These are phyloP conservation scores for Empis livida DNA, from an alignment of 2,888 invertebrate genomes.

Conservation along the genomic window DNA sequence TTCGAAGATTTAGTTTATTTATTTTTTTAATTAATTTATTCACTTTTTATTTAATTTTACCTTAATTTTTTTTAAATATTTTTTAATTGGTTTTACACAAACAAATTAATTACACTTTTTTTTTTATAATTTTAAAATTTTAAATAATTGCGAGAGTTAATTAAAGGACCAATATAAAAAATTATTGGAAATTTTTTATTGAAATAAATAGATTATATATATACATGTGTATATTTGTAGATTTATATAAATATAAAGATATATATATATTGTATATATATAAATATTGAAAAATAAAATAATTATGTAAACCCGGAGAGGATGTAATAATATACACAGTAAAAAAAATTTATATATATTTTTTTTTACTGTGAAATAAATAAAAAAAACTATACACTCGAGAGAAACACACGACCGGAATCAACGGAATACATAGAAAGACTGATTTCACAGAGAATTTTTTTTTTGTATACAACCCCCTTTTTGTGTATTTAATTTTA, in stretches of 20 bases:
- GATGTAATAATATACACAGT: neutral
- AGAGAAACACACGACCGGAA: slow-evolving; percentile 15
- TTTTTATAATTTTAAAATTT: neutral
- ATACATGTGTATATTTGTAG: neutral
- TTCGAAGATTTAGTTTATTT: no score
- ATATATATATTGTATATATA: neutral
- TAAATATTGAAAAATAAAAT: neutral
- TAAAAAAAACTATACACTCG: slow-evolving; percentile 13
- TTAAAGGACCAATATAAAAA: no score
- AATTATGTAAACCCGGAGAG: neutral
- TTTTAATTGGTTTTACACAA: neutral
- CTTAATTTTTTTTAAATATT: no score
- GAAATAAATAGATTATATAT: neutral
- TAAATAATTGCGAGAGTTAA: no score
- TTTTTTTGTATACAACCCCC: neutral
- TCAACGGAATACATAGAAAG: slow-evolving; percentile 15
- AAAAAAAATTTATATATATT: neutral
- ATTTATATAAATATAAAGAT: neutral
- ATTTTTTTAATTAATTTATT: slow-evolving; percentile 63
- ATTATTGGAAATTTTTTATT: no score
- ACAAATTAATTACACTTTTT: neutral
- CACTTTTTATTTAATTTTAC: neutral
- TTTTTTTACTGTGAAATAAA: slow-evolving; percentile 8
- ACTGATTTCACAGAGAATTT: slow-evolving; percentile 7
- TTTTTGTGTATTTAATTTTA: neutral